Conservation (phyloP, 2,797 vertebrate species). For the Eutrigla gurnardus region DNA sequence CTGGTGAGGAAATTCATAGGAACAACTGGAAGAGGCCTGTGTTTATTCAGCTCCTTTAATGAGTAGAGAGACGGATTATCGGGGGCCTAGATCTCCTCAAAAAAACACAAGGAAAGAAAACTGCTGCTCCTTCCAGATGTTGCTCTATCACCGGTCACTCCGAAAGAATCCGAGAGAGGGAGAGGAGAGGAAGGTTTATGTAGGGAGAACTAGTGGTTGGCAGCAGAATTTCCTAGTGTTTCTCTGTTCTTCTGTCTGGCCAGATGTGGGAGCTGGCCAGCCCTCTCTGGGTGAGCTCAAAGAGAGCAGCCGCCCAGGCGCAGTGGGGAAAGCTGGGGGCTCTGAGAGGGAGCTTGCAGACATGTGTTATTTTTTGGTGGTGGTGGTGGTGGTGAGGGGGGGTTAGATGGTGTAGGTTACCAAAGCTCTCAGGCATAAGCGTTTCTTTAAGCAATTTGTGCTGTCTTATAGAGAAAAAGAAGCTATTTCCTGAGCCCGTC, state of each 20-base stretch:
- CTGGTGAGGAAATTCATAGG: slow-evolving; percentile 87
- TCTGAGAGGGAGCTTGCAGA: slow-evolving; percentile 59
- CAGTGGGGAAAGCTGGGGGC: slow-evolving; percentile 62
- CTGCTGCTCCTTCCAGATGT: slow-evolving; percentile 85
- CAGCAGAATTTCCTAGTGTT: slow-evolving; percentile 73
- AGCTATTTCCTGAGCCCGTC: slow-evolving; percentile 75
- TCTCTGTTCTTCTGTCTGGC: slow-evolving; percentile 74
- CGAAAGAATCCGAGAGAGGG: slow-evolving; percentile 71
- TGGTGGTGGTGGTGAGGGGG: slow-evolving; percentile 8
- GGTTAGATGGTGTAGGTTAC: slow-evolving; percentile 69
- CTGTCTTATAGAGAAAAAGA: slow-evolving; percentile 73
- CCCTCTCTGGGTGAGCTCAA: slow-evolving; percentile 52
- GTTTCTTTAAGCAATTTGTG: slow-evolving; percentile 78
- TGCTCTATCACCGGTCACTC: slow-evolving; percentile 82
- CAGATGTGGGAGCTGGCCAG: slow-evolving; percentile 81
- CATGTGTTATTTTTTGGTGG: slow-evolving; percentile 63
- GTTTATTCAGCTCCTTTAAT: slow-evolving; percentile 90
- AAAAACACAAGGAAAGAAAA: slow-evolving; percentile 82
- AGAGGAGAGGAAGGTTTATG: slow-evolving; percentile 46
- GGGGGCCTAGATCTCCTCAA: slow-evolving; percentile 80
- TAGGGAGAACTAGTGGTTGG: slow-evolving; percentile 67
- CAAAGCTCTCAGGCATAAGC: slow-evolving; percentile 69
- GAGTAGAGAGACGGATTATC: slow-evolving; percentile 88
- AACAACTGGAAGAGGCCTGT: slow-evolving; percentile 89
- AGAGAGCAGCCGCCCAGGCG: slow-evolving; percentile 64